A percentile compares a stretch with the other conserved stretches of the same genome.
Conservation (phyloP, 23 tunicate species). For the Trididemnum miniatum region DNA sequence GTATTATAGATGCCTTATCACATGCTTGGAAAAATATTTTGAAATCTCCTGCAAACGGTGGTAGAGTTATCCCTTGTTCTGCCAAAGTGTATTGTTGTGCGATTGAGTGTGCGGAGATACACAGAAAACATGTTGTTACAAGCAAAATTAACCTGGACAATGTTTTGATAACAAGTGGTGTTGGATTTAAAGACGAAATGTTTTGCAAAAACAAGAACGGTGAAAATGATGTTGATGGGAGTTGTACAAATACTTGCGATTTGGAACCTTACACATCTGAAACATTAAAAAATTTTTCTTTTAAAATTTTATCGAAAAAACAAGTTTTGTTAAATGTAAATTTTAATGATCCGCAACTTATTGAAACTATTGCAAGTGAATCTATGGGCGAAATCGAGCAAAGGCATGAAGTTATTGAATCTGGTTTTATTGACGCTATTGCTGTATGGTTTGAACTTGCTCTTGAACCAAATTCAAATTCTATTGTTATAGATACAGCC, state of each 20-base stretch:
- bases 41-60: constrained; percentile 50
- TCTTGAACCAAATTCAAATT: constrained; percentile 11
- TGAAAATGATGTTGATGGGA: neutral
- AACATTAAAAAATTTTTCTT: constrained; percentile 23
- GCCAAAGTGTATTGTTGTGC: constrained; percentile 43
- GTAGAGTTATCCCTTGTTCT: constrained; percentile 63
- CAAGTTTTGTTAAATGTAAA: constrained; percentile 23
- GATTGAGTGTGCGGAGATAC: constrained; percentile 54
- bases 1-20: constrained; percentile 43
- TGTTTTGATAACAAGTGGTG: constrained; percentile 55
- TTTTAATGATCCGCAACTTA: constrained; percentile 53
- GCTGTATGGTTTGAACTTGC: constrained; percentile 67
- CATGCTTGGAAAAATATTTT: constrained; percentile 83
- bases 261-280: constrained; percentile 88
- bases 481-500: constrained; percentile 19
- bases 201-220: neutral
- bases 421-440: constrained; percentile 58
- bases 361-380: constrained; percentile 43
- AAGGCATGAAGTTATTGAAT: neutral
- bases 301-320: constrained; percentile 38
- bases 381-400: neutral
- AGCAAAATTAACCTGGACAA: neutral
- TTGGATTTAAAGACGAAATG: neutral
- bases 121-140: constrained; percentile 34
- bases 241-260: neutral